These are phyloP conservation scores for Lepus oiostolus DNA, from an alignment of 2,797 vertebrate species.

Conservation along the genomic window DNA sequence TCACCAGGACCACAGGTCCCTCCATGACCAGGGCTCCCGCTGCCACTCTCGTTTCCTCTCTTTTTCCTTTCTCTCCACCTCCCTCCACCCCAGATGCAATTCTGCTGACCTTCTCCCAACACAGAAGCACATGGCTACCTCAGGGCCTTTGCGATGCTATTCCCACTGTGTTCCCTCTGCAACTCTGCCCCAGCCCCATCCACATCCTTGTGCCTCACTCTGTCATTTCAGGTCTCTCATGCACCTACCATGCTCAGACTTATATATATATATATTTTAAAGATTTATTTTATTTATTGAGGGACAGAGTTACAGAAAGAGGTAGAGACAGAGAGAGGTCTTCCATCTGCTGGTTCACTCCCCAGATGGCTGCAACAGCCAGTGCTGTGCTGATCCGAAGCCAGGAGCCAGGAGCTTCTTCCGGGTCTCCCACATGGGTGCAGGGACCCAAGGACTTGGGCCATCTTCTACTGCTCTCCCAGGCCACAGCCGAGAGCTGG, in stretches of 20 bases:
- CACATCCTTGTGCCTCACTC: not conserved
- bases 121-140: fast-evolving
- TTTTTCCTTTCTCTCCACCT: not conserved
- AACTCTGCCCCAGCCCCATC: not conserved
- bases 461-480: too few relatives aligned
- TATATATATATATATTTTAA: not conserved
- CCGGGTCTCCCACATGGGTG: too few relatives aligned
- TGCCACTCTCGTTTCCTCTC: not conserved
- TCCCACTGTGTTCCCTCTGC: not conserved
- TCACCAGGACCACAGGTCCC: not conserved
- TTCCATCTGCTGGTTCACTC: too few relatives aligned
- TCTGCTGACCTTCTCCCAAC: not conserved
- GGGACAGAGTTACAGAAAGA: too few relatives aligned
- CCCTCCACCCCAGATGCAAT: not conserved
- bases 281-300: too few relatives aligned
- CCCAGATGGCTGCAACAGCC: too few relatives aligned
- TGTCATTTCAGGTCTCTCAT: not conserved
- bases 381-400: too few relatives aligned
- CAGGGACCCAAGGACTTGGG: too few relatives aligned
- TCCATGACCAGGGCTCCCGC: fast-evolving
- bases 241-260: not conserved
- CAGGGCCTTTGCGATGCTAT: slow-evolving; percentile 10
- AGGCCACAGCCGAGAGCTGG: too few relatives aligned
- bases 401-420: too few relatives aligned
- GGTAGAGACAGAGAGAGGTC: too few relatives aligned